Conservation (phyloP, 2,797 vertebrate species). For the Lutjanus argentimaculatus region DNA sequence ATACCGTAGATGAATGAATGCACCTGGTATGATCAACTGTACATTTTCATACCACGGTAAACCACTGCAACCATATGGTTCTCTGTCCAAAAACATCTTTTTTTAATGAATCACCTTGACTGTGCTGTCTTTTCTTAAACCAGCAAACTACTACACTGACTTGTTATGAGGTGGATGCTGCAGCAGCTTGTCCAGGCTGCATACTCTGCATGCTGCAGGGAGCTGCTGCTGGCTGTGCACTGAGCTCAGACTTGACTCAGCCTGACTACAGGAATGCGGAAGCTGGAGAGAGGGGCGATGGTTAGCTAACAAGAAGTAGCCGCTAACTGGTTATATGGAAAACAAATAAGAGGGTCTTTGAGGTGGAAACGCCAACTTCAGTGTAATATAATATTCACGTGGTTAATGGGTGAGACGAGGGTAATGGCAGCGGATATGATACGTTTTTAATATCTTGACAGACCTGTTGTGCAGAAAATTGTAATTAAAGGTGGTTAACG, state of each 20-base stretch:
- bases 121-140: background rate
- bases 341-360: background rate
- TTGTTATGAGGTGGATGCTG: conserved; percentile 21
- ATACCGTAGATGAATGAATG: no score
- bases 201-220: background rate
- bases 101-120: background rate
- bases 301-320: conserved; percentile 27
- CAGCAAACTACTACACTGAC: background rate
- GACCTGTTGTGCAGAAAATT: background rate
- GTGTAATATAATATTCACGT: rapidly evolving
- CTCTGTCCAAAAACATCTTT: no score
- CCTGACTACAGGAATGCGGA: conserved; percentile 81
- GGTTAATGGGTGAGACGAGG: background rate
- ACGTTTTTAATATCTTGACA: background rate
- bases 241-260: conserved; percentile 68
- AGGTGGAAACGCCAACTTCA: rapidly evolving
- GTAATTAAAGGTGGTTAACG: background rate
- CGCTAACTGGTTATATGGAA: background rate
- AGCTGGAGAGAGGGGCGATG: conserved; percentile 45
- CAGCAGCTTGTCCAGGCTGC: conserved; percentile 35
- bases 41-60: no score
- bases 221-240: conserved; percentile 18
- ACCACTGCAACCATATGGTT: background rate
- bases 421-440: background rate
- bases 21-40: no score